Evolutionary conservation across 2,797 vertebrate genomes (phyloP), one percentile per base, ranked within the genome.

Genomic region (Bovichtus diacanthus): DNA sequence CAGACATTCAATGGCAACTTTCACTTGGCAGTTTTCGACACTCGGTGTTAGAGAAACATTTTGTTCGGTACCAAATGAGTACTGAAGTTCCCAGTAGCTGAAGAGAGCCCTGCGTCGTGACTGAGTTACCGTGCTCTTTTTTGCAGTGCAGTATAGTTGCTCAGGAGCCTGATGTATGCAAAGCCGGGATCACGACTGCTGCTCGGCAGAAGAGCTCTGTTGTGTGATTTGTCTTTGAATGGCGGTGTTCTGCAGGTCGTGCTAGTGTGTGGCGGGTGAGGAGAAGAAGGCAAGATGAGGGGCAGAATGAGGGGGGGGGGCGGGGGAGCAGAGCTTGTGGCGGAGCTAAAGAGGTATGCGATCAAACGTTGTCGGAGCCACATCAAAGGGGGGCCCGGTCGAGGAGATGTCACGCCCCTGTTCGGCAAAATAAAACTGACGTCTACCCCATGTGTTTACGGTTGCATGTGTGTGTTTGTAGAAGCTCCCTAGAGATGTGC

Each of bases 131-230:
- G n/a, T 9, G 46, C 70, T 83, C 74, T 71, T 84, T 80, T 70
- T 74, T 63, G 84, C 85, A 65, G 70, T 12, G 23, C 54, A 5
- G 27, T 29, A 31, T 36, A 63, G 85, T 44, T 41, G 55, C 76
- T 83, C 65, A n/a, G 76, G 70, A 84, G 60, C 21, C 70, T 88
- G 80, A 90, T 92, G 84, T 90, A 90, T 92, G 88, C 82, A 90
- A 90, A 91, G 84, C 89, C 13, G 31, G 78, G 75, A 87, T 91
- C 89, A 92, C 79, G 83, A 90, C 83, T 70, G 83, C 78, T 55
- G 78, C 85, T 87, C 44, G 13, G 73, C 84, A 80, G 71, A 84
- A 74, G 75, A 81, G 76, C 80, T 84, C 67, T 56, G 75, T 51
- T 74, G 76, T 81, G 58, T 53, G 80, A 81, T 87, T 78, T 74